Conservation (phyloP, 2,113 vertebrate genomes). For the Cebidichthys violaceus region DNA sequence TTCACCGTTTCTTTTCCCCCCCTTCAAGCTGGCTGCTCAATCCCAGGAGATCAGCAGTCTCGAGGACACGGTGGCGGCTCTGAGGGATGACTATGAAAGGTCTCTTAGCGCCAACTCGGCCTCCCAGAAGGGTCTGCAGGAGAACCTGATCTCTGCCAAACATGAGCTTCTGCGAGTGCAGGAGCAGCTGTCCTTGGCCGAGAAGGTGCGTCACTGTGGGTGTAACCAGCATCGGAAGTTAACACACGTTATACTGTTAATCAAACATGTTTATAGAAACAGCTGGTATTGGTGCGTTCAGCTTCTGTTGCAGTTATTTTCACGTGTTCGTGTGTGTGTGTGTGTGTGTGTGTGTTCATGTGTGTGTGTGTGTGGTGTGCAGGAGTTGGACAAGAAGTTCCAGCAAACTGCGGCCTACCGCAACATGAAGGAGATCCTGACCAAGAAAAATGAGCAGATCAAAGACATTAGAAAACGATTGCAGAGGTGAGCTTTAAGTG, state of each 20-base stretch:
- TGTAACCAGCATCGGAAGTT: neutral
- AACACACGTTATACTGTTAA: neutral
- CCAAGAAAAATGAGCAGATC: conserved; percentile 96
- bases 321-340: neutral
- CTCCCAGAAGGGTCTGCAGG: conserved; percentile 91
- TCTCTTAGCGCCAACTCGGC: conserved; percentile 85
- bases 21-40: conserved; percentile 68
- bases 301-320: neutral
- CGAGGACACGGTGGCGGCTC: conserved; percentile 88
- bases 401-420: conserved; percentile 96
- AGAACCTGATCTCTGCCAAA: conserved; percentile 90
- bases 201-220: conserved; percentile 86
- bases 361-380: neutral
- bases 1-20: neutral
- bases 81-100: conserved; percentile 92
- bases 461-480: conserved; percentile 92
- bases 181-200: conserved; percentile 91
- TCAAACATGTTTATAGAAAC: neutral
- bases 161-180: conserved; percentile 93
- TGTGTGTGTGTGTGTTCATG: too few relatives aligned
- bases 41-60: conserved; percentile 87
- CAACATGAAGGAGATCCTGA: conserved; percentile 98
- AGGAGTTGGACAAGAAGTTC: conserved; percentile 98
- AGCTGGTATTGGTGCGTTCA: neutral
- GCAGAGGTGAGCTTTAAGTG: conserved; percentile 84